Evolutionary conservation across 2,797 vertebrate genomes (phyloP), one percentile per base, ranked within the genome.

Genomic region (Amblyraja radiata): DNA sequence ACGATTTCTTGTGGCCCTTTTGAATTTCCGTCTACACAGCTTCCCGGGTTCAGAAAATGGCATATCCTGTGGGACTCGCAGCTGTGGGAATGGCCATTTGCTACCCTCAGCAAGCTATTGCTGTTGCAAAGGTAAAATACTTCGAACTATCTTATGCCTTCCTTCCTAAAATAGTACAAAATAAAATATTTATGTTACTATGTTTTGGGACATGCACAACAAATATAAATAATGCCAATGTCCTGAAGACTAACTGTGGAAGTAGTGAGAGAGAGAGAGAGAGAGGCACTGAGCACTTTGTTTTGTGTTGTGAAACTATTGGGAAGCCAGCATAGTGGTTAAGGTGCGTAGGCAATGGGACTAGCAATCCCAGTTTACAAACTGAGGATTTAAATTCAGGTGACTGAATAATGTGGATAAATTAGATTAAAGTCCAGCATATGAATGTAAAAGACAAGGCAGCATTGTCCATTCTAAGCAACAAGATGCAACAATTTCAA

Each of bases 31-130:
- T 77, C 94, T 92, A 93, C 93, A 9, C 94, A 99, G 98, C 96
- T 93, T 97, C 98, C 93, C 96, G 95, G 63, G 95, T 97, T 93
- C 98, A 97, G 97, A 98, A 96, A 95, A 93, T 98, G 65, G 95
- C 93, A 21, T 95, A 98, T 94, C 97, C 98, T 0, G 1, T 98
- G 95, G 97, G 97, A 93, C 95, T 99, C 94, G 95, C 97, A 93
- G 77, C 96, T 93, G 95, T 97, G 76, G 97, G 97, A 80, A 95
- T 96, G 18, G 96, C 97, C 1, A 95, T 98, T 93, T 99, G 98
- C 95, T 99, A 98, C 94, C 98, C 98, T 1, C 97, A 96, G 93
- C 97, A 98, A 93, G 95, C 97, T 0, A 96, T 98, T 94, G 94
- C 97, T 83, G 93, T 97, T 93, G 95, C 98, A 61, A 99, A 99